These are phyloP conservation scores for Taenioides sp. DNA, from an alignment of 2,797 vertebrate genomes.

Conservation along the genomic window DNA sequence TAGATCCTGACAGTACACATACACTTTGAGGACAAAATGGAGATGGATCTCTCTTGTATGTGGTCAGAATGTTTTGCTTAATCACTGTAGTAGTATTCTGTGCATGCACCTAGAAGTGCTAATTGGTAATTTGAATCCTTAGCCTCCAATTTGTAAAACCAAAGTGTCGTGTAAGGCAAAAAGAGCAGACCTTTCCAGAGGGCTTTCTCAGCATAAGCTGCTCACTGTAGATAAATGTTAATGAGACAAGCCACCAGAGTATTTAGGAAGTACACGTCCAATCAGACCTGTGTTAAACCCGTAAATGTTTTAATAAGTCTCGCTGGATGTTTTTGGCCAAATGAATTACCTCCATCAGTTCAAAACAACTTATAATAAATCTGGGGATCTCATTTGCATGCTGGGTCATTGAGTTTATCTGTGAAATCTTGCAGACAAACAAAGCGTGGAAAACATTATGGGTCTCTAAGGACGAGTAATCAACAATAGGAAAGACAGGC, in stretches of 20 bases:
- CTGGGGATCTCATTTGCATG: slow-evolving; percentile 49
- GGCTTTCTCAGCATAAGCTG: slow-evolving; percentile 36
- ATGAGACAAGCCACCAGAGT: slow-evolving; percentile 54
- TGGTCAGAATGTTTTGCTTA: slow-evolving; percentile 1
- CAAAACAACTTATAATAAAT: slow-evolving; percentile 32
- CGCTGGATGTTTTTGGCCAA: slow-evolving; percentile 10
- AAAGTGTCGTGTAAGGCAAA: slow-evolving; percentile 45
- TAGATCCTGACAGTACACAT: too few species aligned
- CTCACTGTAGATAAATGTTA: slow-evolving; percentile 52
- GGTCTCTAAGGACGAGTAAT: slow-evolving; percentile 62
- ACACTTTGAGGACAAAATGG: too few species aligned
- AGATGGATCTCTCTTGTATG: not conserved
- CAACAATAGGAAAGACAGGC: slow-evolving; percentile 50
- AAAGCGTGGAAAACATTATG: slow-evolving; percentile 51
- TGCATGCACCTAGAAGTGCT: slow-evolving; percentile 25
- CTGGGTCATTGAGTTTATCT: slow-evolving; percentile 59
- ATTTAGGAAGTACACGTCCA: slow-evolving; percentile 15
- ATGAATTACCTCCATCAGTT: slow-evolving; percentile 27
- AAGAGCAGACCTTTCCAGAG: slow-evolving; percentile 32
- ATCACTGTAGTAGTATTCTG: not conserved
- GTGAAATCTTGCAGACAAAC: slow-evolving; percentile 55
- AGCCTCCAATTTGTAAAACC: slow-evolving; percentile 57
- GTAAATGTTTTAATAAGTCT: slow-evolving; percentile 20
- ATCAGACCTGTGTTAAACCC: slow-evolving; percentile 14
- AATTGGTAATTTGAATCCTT: slow-evolving; percentile 53